These are phyloP conservation scores for Hystrix cristata DNA, from an alignment of 2,113 vertebrate genomes.

Conservation along the genomic window DNA sequence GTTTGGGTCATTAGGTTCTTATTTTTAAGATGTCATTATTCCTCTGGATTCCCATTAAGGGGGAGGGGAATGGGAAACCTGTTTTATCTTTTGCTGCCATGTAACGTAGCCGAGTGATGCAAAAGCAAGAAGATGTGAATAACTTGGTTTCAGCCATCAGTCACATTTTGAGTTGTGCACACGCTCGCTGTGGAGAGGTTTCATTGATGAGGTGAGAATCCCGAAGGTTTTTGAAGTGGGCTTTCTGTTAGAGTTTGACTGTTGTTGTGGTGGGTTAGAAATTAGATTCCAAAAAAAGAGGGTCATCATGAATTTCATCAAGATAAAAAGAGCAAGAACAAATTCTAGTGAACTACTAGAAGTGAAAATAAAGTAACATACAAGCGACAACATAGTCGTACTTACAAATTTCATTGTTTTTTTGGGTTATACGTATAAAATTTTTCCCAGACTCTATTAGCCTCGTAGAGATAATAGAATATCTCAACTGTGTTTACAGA, in stretches of 20 bases:
- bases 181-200: neutral
- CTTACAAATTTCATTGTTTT: neutral
- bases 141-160: neutral
- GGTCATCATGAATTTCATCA: neutral
- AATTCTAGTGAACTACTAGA: neutral
- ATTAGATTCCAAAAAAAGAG: neutral
- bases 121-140: neutral
- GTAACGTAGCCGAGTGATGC: neutral
- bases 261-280: neutral
- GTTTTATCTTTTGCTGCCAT: neutral
- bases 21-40: too few relatives aligned
- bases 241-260: neutral
- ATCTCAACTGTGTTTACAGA: neutral
- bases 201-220: neutral
- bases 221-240: neutral
- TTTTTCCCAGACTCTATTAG: constrained; percentile 29
- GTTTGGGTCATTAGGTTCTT: too few relatives aligned
- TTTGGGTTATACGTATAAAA: neutral
- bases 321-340: neutral
- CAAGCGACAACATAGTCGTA: neutral
- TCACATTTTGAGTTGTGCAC: neutral
- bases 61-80: neutral
- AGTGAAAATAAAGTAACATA: neutral
- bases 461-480: neutral
- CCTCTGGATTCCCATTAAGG: too few relatives aligned